Evolutionary conservation across 2,888 invertebrate genomes (phyloP), one percentile per base, ranked within the genome.

Genomic region (Synanthedon andrenaeformis): DNA sequence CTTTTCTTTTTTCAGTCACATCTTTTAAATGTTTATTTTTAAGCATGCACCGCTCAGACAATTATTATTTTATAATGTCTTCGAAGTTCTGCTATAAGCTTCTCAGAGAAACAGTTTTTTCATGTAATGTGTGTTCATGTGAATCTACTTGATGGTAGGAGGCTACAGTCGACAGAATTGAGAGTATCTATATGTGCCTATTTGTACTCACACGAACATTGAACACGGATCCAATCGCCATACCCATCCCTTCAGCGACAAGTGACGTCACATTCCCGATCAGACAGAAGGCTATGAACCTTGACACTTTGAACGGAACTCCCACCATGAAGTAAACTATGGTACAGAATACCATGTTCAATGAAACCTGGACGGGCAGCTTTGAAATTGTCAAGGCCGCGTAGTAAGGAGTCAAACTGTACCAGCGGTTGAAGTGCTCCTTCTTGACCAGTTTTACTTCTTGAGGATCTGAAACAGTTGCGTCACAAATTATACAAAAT

Each of bases 161-260:
- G 23, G 23, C 23, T 23, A 23, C 23, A 23, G 17, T 17, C 17
- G 4, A 28, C 28, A 6, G 1, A 28, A 28, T 5, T 1, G 28
- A 28, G 6, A 28, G 6, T 28, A 28, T 6, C 28, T 28, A 28
- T 5, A 2, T 23, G 1, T 23, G 4, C 23, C 2, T 23, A 23
- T 5, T 1, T 23, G 4, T 23, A 5, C 89, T 87, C 68, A 92
- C 92, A 62, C 90, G 89, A 54, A 92, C 88, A 67, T 85, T 91
- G 60, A 92, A 92, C 10, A 91, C 78, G 3, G 92, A 90, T 53
- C 95, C 95, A 62, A 95, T 93, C 0, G 94, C 90, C 57, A 95
- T 70, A 0, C 95, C 95, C 71, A 94, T 88, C 41, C 94, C 93
- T 71, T 95, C 95, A 14, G 94, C 91, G 0, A 92, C 92, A 48